These are phyloP conservation scores for Poecile atricapillus DNA, from an alignment of 2,113 vertebrate species.

Conservation along the genomic window DNA sequence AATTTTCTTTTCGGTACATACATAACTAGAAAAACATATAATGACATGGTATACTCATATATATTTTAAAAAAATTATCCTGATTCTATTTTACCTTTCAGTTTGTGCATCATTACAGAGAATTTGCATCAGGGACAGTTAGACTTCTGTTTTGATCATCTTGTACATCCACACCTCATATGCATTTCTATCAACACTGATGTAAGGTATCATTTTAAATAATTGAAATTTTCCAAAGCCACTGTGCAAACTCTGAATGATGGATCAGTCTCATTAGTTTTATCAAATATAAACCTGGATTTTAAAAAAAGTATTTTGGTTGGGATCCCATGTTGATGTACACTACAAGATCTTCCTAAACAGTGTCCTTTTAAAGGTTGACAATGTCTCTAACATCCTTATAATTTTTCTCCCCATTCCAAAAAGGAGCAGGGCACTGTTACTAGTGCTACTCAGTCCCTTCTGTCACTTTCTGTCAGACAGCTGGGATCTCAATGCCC, in stretches of 20 bases:
- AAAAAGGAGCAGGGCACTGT: not conserved
- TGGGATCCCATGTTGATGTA: not conserved
- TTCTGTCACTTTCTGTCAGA: not conserved
- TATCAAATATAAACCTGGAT: not conserved
- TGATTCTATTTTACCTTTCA: not conserved
- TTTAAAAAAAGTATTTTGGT: not conserved
- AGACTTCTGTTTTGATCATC: not conserved
- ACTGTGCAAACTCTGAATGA: not conserved
- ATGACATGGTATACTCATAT: not conserved
- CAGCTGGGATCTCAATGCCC: not conserved
- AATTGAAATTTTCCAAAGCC: not conserved
- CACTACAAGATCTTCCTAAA: not conserved
- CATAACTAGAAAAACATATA: not conserved
- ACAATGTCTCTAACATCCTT: not conserved
- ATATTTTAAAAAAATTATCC: not conserved
- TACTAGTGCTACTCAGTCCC: not conserved
- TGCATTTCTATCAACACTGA: not conserved
- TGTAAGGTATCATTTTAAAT: not conserved
- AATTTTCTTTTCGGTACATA: not conserved
- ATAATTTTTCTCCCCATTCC: not conserved
- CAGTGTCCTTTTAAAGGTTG: not conserved
- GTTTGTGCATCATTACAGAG: not conserved
- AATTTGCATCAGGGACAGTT: rapidly evolving
- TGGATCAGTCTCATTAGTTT: not conserved
- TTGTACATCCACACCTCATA: not conserved